Base-by-base conservation (phyloP, 1,140 invertebrate species). In the Anoplolepis gracilipes region DNA sequence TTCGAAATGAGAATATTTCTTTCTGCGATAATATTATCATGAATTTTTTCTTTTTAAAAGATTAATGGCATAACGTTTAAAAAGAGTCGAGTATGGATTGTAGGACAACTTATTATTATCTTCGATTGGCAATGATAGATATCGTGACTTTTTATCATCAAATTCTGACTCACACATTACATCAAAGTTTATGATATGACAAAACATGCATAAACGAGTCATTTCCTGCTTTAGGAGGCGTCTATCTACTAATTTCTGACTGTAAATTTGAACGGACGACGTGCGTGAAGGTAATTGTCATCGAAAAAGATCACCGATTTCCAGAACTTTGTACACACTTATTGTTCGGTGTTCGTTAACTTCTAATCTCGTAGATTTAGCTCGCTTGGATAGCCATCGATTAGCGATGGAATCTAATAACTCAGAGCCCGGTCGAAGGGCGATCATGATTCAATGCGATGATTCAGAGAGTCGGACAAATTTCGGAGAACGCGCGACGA, bases 401-500 rank as follows among this genome's bases (percentile, higher is more conserved):
- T 82, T 57, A 57, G 13, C 70, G 59, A 30, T 13, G 36, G 36
- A 61, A 82, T 72, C 53, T 73, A 57, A 78, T 57, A 22, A 73
- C 55, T 25, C 67, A 13, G 22, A 49, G 46, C 22, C 16, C n/a
- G n/a, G n/a, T n/a, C n/a, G n/a, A 2, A 65, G 30, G 64, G 61
- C 11, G 33, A 33, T 42, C 25, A 59, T 82, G 78, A 82, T 82
- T 82, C 67, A 73, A 72, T 39, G 55, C 8, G 67, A 82, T 82
- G 82, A 64, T 85, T 85, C 82, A 78, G 46, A 25, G 62, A 55
- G 65, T 13, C 42, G 19, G 69, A 16, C 6, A n/a, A 86, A 73
- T 70, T 88, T 76, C 61, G 39, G 75, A 53, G 57, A 79, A 88
- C 13, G n/a, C 33, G 11, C 19, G 49, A 72, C 78, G 36, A 59